Evolutionary conservation across 2,113 vertebrate genomes (phyloP).

Genomic region (Irena cyanogastra): DNA sequence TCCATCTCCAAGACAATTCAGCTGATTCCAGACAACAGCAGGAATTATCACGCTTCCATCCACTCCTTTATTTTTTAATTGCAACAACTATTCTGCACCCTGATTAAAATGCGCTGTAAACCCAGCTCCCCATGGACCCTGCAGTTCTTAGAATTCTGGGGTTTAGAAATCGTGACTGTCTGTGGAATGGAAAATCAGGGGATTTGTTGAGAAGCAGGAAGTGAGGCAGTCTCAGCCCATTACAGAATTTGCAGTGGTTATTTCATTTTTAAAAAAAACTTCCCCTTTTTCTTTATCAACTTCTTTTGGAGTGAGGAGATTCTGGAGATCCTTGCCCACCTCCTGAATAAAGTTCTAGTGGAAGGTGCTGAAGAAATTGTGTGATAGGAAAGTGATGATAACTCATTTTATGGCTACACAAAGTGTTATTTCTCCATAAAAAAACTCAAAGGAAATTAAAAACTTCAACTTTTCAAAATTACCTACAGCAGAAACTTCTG

Average conservation of each 20-base stretch:
- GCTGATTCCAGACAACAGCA: neutral
- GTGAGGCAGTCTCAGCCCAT: neutral
- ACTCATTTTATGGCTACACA: neutral
- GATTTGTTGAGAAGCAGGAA: neutral
- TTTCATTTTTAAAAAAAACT: neutral
- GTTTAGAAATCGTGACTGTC: neutral
- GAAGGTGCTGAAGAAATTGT: neutral
- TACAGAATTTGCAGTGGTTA: neutral
- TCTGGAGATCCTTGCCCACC: neutral
- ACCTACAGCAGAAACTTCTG: neutral
- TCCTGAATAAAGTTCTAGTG: neutral
- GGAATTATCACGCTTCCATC: neutral
- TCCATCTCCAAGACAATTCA: conserved; percentile 16
- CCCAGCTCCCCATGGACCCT: neutral
- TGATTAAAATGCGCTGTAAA: neutral
- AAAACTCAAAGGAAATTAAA: neutral
- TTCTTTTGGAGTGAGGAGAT: neutral
- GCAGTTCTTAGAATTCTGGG: neutral
- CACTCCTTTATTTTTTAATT: neutral
- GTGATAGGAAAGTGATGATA: neutral
- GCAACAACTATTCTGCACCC: neutral
- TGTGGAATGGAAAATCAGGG: neutral
- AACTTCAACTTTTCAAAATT: neutral
- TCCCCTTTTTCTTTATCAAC: neutral
- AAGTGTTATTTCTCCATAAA: neutral